Conservation (phyloP, 2,113 vertebrate genomes). For the Ceyx melanurus region DNA sequence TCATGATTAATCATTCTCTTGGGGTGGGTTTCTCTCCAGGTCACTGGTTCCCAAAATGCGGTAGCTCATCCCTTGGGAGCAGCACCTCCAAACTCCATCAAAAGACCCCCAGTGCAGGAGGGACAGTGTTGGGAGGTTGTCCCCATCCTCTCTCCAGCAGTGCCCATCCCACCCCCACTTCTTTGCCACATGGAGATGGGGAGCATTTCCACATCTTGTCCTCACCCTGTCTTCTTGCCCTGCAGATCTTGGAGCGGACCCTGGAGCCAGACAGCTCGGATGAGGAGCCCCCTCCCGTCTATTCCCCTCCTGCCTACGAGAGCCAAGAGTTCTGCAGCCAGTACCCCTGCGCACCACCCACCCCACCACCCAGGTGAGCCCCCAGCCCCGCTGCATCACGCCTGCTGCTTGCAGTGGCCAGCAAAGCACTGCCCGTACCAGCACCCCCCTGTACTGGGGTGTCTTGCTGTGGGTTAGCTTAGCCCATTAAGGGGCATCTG, state of each 20-base stretch:
- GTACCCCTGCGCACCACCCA: conserved; percentile 75
- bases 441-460: neutral
- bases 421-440: rapidly evolving
- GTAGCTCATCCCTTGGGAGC: neutral
- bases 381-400: rapidly evolving
- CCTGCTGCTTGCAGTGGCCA: neutral
- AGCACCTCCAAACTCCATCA: neutral
- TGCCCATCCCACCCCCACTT: rapidly evolving
- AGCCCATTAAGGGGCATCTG: neutral
- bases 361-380: conserved; percentile 86
- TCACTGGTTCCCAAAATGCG: neutral
- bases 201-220: neutral
- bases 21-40: neutral
- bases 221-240: neutral
- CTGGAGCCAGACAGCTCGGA: conserved; percentile 96
- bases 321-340: conserved; percentile 82
- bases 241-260: conserved; percentile 91
- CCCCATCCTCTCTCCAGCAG: neutral
- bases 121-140: neutral
- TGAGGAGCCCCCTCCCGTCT: conserved; percentile 94
- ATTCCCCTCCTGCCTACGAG: conserved; percentile 91
- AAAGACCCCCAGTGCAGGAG: neutral
- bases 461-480: rapidly evolving
- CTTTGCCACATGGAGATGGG: rapidly evolving
- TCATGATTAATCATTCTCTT: neutral